Conservation (phyloP, 1,140 invertebrate genomes). For the Agrilus planipennis region DNA sequence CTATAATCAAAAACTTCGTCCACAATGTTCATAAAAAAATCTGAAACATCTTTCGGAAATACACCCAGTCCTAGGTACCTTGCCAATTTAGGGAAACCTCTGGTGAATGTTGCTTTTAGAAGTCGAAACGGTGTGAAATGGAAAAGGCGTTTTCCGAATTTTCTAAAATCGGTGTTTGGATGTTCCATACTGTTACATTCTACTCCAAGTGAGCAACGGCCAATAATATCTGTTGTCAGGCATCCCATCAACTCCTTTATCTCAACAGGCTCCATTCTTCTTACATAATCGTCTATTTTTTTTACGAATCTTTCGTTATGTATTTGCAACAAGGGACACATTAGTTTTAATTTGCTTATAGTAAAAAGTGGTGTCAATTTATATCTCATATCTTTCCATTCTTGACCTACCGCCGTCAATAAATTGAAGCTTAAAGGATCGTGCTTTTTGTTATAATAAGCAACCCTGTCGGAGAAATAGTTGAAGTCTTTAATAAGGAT, state of each 20-base stretch:
- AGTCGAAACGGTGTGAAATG: slow-evolving; percentile 33
- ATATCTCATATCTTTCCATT: slow-evolving; percentile 36
- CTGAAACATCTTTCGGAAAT: neutral
- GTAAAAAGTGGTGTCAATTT: slow-evolving; percentile 3
- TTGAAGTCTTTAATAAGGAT: slow-evolving; percentile 39
- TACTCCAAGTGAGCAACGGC: slow-evolving; percentile 34
- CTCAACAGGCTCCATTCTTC: neutral
- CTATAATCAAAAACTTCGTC: slow-evolving; percentile 1
- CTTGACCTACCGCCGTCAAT: slow-evolving; percentile 31
- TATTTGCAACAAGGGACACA: slow-evolving; percentile 10
- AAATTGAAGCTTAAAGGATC: slow-evolving; percentile 38
- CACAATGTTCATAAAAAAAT: slow-evolving; percentile 5
- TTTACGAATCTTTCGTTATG: slow-evolving; percentile 28
- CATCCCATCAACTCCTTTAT: slow-evolving; percentile 8
- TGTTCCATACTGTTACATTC: slow-evolving; percentile 34
- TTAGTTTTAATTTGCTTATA: slow-evolving; percentile 3
- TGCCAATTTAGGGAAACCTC: slow-evolving; percentile 29
- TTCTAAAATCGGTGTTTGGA: slow-evolving; percentile 32
- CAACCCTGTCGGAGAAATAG: slow-evolving; percentile 36
- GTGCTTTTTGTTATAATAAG: slow-evolving; percentile 31
- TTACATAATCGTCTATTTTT: slow-evolving; percentile 31
- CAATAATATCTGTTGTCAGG: slow-evolving; percentile 10
- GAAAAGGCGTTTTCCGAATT: slow-evolving; percentile 19
- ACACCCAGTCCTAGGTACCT: neutral
- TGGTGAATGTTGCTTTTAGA: slow-evolving; percentile 30